Conservation (phyloP, 2,797 vertebrate genomes). For the Sebastes taczanowskii region DNA sequence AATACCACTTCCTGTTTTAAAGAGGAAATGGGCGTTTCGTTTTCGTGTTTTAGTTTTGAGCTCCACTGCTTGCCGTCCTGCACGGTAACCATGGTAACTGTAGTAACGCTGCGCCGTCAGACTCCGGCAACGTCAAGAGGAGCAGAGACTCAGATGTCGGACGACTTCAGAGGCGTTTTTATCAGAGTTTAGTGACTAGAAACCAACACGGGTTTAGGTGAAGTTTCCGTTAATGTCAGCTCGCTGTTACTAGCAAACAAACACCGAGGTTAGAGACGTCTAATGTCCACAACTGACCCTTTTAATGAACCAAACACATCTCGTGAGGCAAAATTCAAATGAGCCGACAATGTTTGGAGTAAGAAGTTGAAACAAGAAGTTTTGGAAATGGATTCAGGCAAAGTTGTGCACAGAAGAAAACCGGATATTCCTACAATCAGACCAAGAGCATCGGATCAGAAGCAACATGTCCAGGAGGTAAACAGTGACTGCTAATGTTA, state of each 20-base stretch:
- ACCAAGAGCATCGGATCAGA: slow-evolving; percentile 27
- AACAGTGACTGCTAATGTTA: neutral
- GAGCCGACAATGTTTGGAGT: slow-evolving; percentile 21
- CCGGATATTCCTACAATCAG: slow-evolving; percentile 36
- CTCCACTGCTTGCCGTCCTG: slow-evolving; percentile 46
- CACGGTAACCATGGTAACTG: slow-evolving; percentile 61
- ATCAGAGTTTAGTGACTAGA: neutral
- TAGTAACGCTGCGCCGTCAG: neutral
- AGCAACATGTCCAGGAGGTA: slow-evolving; percentile 54
- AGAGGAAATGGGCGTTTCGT: slow-evolving; percentile 61
- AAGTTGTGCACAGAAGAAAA: slow-evolving; percentile 47
- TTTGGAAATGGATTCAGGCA: slow-evolving; percentile 57
- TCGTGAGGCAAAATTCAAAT: neutral
- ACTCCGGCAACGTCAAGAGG: neutral
- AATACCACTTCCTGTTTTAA: slow-evolving; percentile 64
- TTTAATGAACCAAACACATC: neutral
- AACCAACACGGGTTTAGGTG: rapidly evolving
- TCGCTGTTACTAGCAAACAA: neutral
- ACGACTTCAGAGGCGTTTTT: neutral
- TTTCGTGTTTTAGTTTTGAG: neutral
- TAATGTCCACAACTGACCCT: neutral
- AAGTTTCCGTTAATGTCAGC: neutral
- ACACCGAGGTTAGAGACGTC: neutral
- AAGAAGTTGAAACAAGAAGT: slow-evolving; percentile 1
- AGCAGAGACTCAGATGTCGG: neutral